These are phyloP conservation scores for Hirtodrosophila trivittata DNA, from an alignment of 2,888 invertebrate genomes.

Conservation along the genomic window DNA sequence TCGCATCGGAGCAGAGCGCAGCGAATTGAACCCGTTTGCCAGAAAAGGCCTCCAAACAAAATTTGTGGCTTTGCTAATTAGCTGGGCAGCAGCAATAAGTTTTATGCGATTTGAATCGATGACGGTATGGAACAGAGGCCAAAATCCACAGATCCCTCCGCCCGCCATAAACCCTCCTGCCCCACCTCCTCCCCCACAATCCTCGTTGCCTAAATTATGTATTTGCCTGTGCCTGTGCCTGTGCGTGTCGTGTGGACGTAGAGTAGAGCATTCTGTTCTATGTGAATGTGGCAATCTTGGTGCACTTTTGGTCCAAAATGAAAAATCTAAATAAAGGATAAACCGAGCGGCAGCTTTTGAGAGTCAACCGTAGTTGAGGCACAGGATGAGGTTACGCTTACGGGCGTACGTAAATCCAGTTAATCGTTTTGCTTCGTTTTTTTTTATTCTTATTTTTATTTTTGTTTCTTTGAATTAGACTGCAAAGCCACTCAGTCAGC, in stretches of 20 bases:
- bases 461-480: constrained; percentile 25
- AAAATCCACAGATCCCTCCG: no score
- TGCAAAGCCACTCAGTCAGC: constrained; percentile 8
- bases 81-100: constrained; percentile 39
- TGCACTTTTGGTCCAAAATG: background rate
- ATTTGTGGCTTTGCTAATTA: constrained; percentile 54
- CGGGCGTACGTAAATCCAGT: constrained; percentile 38
- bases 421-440: constrained; percentile 56
- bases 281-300: constrained; percentile 1
- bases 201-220: no score
- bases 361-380: background rate
- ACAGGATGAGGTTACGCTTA: constrained; percentile 11
- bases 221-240: background rate
- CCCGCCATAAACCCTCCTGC: no score
- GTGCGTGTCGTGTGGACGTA: background rate
- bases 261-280: no score
- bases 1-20: background rate
- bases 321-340: constrained; percentile 24
- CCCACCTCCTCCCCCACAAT: background rate
- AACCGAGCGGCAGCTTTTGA: background rate
- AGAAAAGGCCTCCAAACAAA: constrained; percentile 1
- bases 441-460: no score
- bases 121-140: constrained; percentile 7
- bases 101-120: constrained; percentile 54
- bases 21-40: no score